Base-by-base conservation (phyloP, 2,113 vertebrate species). In the Glaucomys volans region DNA sequence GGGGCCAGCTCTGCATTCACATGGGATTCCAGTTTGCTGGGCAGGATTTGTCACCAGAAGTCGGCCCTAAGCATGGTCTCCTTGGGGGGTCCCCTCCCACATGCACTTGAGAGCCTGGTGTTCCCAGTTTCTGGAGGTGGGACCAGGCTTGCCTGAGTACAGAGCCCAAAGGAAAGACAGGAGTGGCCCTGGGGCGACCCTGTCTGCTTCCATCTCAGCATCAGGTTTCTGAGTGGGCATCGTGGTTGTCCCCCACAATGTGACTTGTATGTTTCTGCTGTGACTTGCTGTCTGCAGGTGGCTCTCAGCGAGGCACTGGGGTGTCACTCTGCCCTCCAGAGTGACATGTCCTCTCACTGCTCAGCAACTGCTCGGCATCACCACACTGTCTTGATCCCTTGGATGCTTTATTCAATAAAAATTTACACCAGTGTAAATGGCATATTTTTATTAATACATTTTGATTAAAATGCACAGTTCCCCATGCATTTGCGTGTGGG, bases 331-430 rank as follows among this genome's bases (percentile, higher is more conserved):
- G 96, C 80, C 72, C 92, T 4, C 28, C 91, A 92, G 91, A 77
- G 59, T 2, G 4, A 42, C 18, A 1, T 1, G 12, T 35, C 28
- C 76, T 32, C 83, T 89, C 28, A 9, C 94, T 24, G 93, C 97
- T 84, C 83, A 95, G 80, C 87, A 75, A 93, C 93, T 87, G 37
- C 67, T 42, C 92, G 64, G 94, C 59, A 71, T 44, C 96, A 24
- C 59, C 0, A 7, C 54, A 28, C 74, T 13, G 1, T 95, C 82
- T 72, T 2, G 5, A 57, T 30, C 83, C 83, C 86, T 84, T 30
- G 0, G 90, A 93, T 57, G 75, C 76, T 95, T 87, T 89, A 74
- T 67, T 96, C 96, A 96, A 94, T 97, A 97, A 92, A 97, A 77
- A 76, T 72, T 69, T 75, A 91, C 40, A 71, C 85, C 92, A 88